Percentiles rank a stretch among this genome's conserved stretches.
Conservation (phyloP, 2,797 vertebrate genomes). For the Darevskia mixta region DNA sequence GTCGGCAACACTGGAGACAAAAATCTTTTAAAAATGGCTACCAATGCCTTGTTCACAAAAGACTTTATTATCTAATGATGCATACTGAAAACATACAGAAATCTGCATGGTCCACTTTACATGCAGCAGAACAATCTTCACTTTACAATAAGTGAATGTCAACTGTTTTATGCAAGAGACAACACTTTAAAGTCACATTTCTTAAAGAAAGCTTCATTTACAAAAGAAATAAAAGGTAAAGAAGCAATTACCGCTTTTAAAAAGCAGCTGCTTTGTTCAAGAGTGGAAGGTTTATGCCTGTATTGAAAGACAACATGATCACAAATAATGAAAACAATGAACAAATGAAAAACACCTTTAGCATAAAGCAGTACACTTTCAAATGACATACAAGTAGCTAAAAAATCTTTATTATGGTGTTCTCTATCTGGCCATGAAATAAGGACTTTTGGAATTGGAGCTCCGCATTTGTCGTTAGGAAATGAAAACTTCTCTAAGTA, state of each 20-base stretch:
- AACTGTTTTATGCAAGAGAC: slow-evolving; percentile 87
- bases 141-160: slow-evolving; percentile 88
- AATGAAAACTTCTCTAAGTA: slow-evolving; percentile 78
- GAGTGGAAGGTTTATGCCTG: slow-evolving; percentile 92
- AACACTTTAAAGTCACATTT: slow-evolving; percentile 86
- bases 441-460: slow-evolving; percentile 80
- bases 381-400: slow-evolving; percentile 86
- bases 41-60: slow-evolving; percentile 89
- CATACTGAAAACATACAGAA: slow-evolving; percentile 90
- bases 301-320: slow-evolving; percentile 96
- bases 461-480: slow-evolving; percentile 80
- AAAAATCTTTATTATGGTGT: slow-evolving; percentile 75
- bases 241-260: slow-evolving; percentile 96
- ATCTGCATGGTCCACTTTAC: slow-evolving; percentile 86
- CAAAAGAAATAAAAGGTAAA: slow-evolving; percentile 93
- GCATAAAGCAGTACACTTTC: slow-evolving; percentile 87
- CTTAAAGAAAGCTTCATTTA: slow-evolving; percentile 88
- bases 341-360: slow-evolving; percentile 87
- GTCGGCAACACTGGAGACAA: slow-evolving; percentile 83
- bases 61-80: slow-evolving; percentile 90
- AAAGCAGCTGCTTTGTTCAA: slow-evolving; percentile 95
- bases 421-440: slow-evolving; percentile 78
- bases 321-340: slow-evolving; percentile 89
- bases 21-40: slow-evolving; percentile 87
- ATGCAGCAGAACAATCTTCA: slow-evolving; percentile 88